Base-by-base conservation (phyloP, 1,140 invertebrate genomes). In the Pollicipes pollicipes region DNA sequence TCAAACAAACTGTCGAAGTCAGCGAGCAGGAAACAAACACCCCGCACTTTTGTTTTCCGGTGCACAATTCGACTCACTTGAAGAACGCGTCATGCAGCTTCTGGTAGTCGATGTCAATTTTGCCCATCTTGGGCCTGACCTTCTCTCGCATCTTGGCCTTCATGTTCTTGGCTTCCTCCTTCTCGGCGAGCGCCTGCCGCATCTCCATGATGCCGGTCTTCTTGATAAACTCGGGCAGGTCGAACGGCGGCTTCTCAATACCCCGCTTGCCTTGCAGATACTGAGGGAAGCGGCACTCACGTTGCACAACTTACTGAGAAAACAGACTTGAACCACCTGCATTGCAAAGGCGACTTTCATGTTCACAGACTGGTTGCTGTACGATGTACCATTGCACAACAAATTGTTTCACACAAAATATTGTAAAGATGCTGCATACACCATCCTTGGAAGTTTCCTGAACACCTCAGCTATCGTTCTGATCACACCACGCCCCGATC, bases 71-170 rank as follows among this genome's bases (percentile, higher is more conserved):
- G 16, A 35, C 64, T 66, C 64, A 66, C 83, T 95, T 95, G 83
- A 99, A 99, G 81, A 99, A 99, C 0, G 97, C 97, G 79, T 99
- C 97, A 77, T 99, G 97, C 35, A 99, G 81, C 78, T 99, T 99
- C 80, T 99, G 95, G 80, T 99, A 99, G 82, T 99, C 97, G 76
- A 99, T 99, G 78, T 99, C 97, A 75, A 99, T 99, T 84, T 98
- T 98, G 17, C 97, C 97, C 76, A 99, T 85, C 81, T 99, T 99
- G 0, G 97, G 97, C 35, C 97, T 83, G 0, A 96, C 89, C 72
- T 93, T 86, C 81, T 99, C 97, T 37, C 96, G 84, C 96, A 99
- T 99, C 83, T 99, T 99, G 0, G 94, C 90, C 80, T 99, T 99
- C 10, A 99, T 80, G 0, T 94, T 94, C 78, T 97, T 97, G 31